Percentiles rank a stretch among this genome's conserved stretches.
These are phyloP conservation scores for Neocrepidodera transversa DNA, from an alignment of 2,888 invertebrate genomes.

Conservation along the genomic window DNA sequence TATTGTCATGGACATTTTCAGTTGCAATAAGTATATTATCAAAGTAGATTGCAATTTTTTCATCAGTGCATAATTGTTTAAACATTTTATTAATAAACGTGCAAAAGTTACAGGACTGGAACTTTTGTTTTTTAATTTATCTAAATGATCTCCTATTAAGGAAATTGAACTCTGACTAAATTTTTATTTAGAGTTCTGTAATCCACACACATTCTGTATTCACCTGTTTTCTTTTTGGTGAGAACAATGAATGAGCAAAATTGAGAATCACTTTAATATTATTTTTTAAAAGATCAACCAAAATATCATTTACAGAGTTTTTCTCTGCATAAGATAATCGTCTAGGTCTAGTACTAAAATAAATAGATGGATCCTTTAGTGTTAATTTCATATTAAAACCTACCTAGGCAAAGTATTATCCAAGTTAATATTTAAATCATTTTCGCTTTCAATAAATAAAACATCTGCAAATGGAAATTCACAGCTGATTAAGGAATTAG, in stretches of 20 bases:
- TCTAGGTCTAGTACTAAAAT: conserved; percentile 24
- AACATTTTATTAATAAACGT: conserved; percentile 40
- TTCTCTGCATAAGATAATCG: conserved; percentile 39
- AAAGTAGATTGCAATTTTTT: conserved; percentile 37
- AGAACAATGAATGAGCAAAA: conserved; percentile 45
- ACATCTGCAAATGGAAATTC: no score
- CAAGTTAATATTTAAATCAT: no score
- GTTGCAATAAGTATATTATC: conserved; percentile 43
- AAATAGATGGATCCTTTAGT: background rate
- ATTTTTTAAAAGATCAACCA: conserved; percentile 18
- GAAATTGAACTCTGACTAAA: conserved; percentile 43
- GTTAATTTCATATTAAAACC: background rate
- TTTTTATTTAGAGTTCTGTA: conserved; percentile 44
- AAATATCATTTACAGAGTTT: conserved; percentile 2
- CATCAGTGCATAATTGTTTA: conserved; percentile 26
- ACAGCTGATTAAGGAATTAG: no score
- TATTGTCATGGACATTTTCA: conserved; percentile 34
- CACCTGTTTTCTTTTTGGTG: conserved; percentile 44
- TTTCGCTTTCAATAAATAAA: no score
- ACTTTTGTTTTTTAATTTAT: background rate
- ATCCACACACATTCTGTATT: conserved; percentile 46
- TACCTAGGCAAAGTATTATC: background rate
- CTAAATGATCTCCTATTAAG: conserved; percentile 47
- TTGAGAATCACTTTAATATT: conserved; percentile 44
- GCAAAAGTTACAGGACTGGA: conserved; percentile 42